These are phyloP conservation scores for Varanus komodoensis DNA, from an alignment of 2,113 vertebrate genomes.

Conservation along the genomic window DNA sequence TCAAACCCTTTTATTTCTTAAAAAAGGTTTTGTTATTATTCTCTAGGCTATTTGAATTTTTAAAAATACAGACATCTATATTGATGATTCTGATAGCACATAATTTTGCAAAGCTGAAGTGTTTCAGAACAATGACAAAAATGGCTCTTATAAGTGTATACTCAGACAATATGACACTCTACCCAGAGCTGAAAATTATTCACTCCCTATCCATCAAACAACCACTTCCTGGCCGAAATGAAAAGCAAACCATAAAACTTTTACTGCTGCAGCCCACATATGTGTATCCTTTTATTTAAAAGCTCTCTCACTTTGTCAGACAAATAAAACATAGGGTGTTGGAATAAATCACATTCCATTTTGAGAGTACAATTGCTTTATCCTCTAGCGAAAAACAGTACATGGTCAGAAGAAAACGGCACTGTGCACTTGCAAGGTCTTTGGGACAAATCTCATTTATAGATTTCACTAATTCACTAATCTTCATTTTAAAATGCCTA, in stretches of 20 bases:
- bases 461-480: background rate
- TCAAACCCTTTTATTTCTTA: background rate
- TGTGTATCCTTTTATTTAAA: background rate
- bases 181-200: background rate
- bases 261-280: background rate
- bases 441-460: background rate
- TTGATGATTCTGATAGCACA: background rate
- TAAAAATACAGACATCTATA: background rate
- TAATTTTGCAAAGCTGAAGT: background rate
- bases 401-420: background rate
- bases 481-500: background rate
- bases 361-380: background rate
- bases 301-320: background rate
- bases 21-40: background rate
- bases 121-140: background rate
- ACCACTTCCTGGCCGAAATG: background rate
- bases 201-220: background rate
- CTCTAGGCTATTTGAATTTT: background rate
- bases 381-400: background rate
- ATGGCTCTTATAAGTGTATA: background rate
- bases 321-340: background rate
- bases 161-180: background rate
- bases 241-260: background rate
- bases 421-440: background rate
- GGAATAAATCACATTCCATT: background rate